Evolutionary conservation across 2,113 vertebrate species (phyloP), one percentile per base, ranked within the genome.

Genomic region (Varanus komodoensis): DNA sequence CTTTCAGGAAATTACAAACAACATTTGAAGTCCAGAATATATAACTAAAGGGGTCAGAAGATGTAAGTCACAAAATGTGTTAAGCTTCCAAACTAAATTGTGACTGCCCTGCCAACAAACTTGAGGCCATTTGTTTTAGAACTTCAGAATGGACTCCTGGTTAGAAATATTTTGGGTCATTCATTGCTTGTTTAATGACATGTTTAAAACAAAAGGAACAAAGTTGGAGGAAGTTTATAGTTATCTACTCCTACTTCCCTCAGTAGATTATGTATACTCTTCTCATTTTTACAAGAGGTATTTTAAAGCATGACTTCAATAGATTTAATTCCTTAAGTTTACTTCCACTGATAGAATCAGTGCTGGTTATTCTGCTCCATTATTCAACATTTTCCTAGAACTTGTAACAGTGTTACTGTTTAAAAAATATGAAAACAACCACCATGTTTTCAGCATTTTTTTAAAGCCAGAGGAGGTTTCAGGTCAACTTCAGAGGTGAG

Each of bases 171-270:
- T 44, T 73, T 80, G 19, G 68, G 21, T 34, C 44, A 84, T 61
- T 80, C 74, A 50, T 48, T 64, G 27, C 34, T 77, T 48, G 50
- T 69, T 84, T 88, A 79, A 78, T 61, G 21, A 80, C 9, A n/a
- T 84, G 67, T 85, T 79, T 88, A 73, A 71, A 80, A 73, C 50
- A 27, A 83, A 89, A 89, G n/a, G 27, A 81, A 69, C 32, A 75
- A 73, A 12, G 8, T 44, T 57, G 32, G 23, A 44, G 25, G 8
- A 25, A 74, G 54, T 64, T 74, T 89, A 82, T 29, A 75, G 17
- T 83, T 82, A 71, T 34, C 38, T 82, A 54, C 69, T 32, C 68
- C 34, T 48, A 27, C 23, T 68, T 88, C 38, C 27, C 77, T 25
- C 44, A 71, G 23, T 52, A 64, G 54, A 38, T 68, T 79, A 80